Percentiles rank a stretch among this genome's conserved stretches.
phyloP scores from a whole-genome alignment of 2,113 vertebrate species.

The Tinamus guttatus region DNA sequence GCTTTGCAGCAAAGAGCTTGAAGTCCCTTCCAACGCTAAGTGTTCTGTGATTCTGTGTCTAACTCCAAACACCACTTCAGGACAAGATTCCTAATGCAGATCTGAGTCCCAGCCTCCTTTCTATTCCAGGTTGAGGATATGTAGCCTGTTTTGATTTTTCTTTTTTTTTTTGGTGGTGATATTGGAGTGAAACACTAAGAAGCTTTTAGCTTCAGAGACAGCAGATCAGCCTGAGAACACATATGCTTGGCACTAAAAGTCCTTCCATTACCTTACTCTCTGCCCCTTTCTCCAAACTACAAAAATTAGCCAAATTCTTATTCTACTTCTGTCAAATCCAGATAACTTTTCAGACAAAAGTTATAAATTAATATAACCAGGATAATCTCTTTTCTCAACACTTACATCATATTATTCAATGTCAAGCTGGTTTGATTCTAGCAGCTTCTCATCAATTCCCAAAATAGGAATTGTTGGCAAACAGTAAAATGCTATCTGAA shows the following conservation, averaged over 20 bases:
- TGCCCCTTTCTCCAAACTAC: background rate
- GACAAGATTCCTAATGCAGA: background rate
- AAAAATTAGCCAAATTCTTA: background rate
- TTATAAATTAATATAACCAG: background rate
- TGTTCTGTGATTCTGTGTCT: too few relatives aligned
- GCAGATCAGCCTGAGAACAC: background rate
- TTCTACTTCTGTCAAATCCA: background rate
- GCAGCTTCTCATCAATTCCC: background rate
- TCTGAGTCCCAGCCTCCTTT: background rate
- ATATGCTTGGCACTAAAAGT: background rate
- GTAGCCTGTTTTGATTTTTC: background rate
- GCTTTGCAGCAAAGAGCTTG: fast-evolving
- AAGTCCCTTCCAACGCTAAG: too few relatives aligned
- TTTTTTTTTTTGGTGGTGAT: background rate
- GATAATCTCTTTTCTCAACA: background rate
- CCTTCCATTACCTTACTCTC: background rate
- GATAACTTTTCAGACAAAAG: background rate
- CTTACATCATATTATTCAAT: background rate
- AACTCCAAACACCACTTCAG: background rate
- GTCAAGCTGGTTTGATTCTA: background rate
- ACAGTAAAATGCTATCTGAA: background rate
- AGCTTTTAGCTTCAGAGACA: background rate
- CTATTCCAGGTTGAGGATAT: background rate
- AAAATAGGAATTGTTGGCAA: background rate
- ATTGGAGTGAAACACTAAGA: background rate